Evolutionary conservation across 2,888 invertebrate genomes (phyloP), one percentile per base, ranked within the genome.

Genomic region (Ditylenchus weischeri): DNA sequence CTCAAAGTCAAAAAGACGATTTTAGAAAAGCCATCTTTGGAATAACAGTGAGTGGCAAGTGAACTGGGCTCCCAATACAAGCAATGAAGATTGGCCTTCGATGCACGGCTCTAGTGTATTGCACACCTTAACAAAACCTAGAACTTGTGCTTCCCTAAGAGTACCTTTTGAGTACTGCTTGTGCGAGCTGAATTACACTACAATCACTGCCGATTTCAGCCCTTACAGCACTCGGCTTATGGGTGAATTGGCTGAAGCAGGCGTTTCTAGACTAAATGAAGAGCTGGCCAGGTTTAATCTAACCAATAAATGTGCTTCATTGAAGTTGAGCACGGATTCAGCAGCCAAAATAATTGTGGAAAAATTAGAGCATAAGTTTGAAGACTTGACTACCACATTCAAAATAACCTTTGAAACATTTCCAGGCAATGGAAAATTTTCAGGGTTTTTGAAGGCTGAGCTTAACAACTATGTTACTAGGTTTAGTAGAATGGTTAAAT

Each of bases 121-220:
- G 23, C 23, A 57, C 58, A n/a, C n/a, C 4, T n/a, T 6, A 7
- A 38, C 1, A 43, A 2, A 29, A 29, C 67, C 66, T 15, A 64
- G 66, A 21, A 66, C 21, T 13, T 66, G 66, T 43, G 65, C 43
- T 23, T 2, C 21, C 0, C 65, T 67, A 23, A 48, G 66, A 19
- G 48, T 66, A 19, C 66, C 66, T 15, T 66, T 66, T 50, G 67
- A 66, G 29, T 66, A 48, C 54, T 66, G 66, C 23, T 19, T 23
- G 19, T 66, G 66, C 49, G 49, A 68, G 15, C 38, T 18, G 50
- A 50, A 50, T 6, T 29, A 29, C 29, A 29, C 29, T 5, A 29
- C 29, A 29, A 29, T 29, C 29, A 29, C 29, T 29, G 29, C 29
- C 29, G 29, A 29, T 29, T 29, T 5, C 29, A 29, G 29, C 29